Conservation (phyloP, 2,888 invertebrate species). For the Hipparchia sbordonii region DNA sequence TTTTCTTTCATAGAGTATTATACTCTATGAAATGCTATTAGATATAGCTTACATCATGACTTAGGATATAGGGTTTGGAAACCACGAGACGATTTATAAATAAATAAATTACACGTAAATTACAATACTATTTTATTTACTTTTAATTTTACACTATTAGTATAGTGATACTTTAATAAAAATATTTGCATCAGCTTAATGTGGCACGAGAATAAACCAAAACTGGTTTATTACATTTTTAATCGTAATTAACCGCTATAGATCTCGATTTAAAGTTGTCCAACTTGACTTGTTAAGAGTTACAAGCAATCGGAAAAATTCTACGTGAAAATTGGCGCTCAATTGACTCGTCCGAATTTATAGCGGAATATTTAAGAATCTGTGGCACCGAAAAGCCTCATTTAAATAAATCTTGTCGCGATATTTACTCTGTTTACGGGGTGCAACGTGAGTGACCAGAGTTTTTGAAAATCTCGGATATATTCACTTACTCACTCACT, state of each 20-base stretch:
- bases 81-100: too few species aligned
- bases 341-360: constrained; percentile 23
- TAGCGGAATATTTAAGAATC: constrained; percentile 28
- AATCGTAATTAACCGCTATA: constrained; percentile 6
- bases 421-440: constrained; percentile 34
- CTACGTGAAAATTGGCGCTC: constrained; percentile 18
- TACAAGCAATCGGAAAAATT: constrained; percentile 23
- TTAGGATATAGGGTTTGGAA: too few species aligned
- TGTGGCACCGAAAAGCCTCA: constrained; percentile 36
- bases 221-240: constrained; percentile 1
- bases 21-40: too few species aligned
- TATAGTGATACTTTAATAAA: not conserved
- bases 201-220: not conserved
- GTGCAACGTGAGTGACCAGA: constrained; percentile 25
- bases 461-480: not conserved
- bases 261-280: not conserved
- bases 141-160: too few species aligned
- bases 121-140: too few species aligned
- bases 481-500: too few species aligned
- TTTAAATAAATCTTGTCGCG: constrained; percentile 35
- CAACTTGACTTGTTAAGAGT: constrained; percentile 17
- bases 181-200: not conserved
- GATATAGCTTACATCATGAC: too few species aligned
- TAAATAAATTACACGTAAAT: too few species aligned
- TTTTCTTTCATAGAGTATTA: too few species aligned